Conservation (phyloP, 2,113 vertebrate species). For the Saguinus imperator region DNA sequence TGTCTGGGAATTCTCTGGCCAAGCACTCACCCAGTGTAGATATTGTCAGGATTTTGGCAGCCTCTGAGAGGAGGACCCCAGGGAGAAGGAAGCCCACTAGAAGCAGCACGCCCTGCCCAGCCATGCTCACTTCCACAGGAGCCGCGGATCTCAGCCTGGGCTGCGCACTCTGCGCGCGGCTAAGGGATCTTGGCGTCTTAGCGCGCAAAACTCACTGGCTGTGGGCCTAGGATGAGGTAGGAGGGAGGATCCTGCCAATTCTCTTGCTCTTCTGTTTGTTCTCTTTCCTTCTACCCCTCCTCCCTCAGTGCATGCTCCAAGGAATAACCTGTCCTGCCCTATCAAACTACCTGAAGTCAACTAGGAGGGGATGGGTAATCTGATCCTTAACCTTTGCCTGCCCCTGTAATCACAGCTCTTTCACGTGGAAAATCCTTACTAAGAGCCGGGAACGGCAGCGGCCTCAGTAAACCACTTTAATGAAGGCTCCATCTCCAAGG, state of each 20-base stretch:
- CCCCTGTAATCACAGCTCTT: background rate
- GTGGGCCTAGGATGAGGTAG: background rate
- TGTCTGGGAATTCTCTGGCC: background rate
- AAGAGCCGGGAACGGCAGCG: background rate
- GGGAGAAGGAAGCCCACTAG: background rate
- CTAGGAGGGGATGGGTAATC: background rate
- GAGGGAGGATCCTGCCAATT: background rate
- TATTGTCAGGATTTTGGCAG: conserved; percentile 20
- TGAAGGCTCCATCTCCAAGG: background rate
- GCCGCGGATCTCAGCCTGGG: background rate
- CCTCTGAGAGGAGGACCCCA: background rate
- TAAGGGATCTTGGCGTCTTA: background rate
- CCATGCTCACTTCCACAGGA: background rate
- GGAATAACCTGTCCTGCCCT: background rate
- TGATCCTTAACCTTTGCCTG: background rate
- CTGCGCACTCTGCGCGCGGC: background rate
- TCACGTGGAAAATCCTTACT: background rate
- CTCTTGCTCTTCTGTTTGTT: background rate
- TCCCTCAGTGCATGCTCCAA: background rate
- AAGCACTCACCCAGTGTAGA: background rate
- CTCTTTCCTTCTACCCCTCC: background rate
- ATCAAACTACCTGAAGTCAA: background rate
- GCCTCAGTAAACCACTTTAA: fast-evolving
- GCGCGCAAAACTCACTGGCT: fast-evolving
- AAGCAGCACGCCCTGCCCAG: background rate